Evolutionary conservation across 2,888 invertebrate species (phyloP), one percentile per base, ranked within the genome.

Genomic region (Sabatieria punctata): DNA sequence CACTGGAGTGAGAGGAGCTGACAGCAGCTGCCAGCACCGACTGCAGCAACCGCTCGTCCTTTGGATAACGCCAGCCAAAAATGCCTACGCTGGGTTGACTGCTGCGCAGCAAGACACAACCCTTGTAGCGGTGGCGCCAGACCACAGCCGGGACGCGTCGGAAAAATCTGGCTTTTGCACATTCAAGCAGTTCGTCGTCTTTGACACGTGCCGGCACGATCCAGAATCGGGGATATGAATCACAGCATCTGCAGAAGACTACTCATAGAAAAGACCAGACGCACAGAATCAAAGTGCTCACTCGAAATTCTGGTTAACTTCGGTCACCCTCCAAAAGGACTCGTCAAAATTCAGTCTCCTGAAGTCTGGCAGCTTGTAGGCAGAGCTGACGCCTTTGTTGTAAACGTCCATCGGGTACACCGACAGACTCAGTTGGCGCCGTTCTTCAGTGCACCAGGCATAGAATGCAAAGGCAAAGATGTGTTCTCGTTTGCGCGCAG

Each of bases 1-100:
- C 43, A 35, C 15, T 40, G n/a, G 38, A 43, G 4, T 41, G 36
- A 39, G 4, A 18, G 13, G 4, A n/a, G 25, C 4, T 8, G 13
- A 15, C 13, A 45, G 83, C 85, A 2, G 85, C 84, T 63, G 79
- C 76, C 22, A 81, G 78, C 52, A 85, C 75, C 23, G 82, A 81
- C 56, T 83, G 81, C 6, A 93, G 68, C 42, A 93, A 71, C 52
- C 80, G 77, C 69, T 95, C 93, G 68, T 95, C 95, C 58, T 84
- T 81, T 40, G 75, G 70, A 52, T 81, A 84, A 43, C 93, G 75
- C 86, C 91, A 89, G 46, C 88, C 85, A 36, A 91, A 73, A 82
- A 86, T 85, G 43, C 93, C 91, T 13, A 89, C 84, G 69, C 86
- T 85, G 0, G 93, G 93, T 68, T 95, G 93, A 60, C 86, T 86